Evolutionary conservation across 2,888 invertebrate species (phyloP), one percentile per base, ranked within the genome.

Genomic region (Tromatobia lineatoria): DNA sequence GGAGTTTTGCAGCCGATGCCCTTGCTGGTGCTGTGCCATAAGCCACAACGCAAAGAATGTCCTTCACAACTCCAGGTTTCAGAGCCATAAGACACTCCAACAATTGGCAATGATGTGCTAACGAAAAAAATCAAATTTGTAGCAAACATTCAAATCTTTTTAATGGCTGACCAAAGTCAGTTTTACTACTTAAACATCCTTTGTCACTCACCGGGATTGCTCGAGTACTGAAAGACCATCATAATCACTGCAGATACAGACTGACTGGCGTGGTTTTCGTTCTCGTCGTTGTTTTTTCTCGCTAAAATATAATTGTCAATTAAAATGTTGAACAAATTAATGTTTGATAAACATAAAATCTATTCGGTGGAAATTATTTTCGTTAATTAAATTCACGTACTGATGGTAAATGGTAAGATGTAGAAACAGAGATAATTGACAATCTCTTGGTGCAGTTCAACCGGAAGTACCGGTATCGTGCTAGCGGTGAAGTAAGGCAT

Each of bases 161-260:
- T 18, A 2, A n/a, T 20, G 80, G 73, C 82, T 66, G 81, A 74
- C 57, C 8, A 66, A 29, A 71, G 13, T 47, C 8, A 10, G 20
- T 47, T n/a, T 69, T 67, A 81, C 80, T 64, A 78, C 74, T 81
- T 64, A 3, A 6, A 15, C 13, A 34, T 15, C 13, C 50, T 50
- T 61, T 59, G n/a, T 11, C 45, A 91, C 92, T 90, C 93, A 98
- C 98, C 97, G 90, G 98, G 97, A 94, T 98, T 98, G 86, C 96
- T 97, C 0, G 99, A 98, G 93, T 99, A 99, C 93, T 99, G 99
- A 92, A 99, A 97, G 42, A 99, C 97, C 96, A 99, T 97, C 98
- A 99, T 99, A 82, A 99, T 96, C 78, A 99, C 98, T 50, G 99
- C 97, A 0, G 98, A 97, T 4, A 98, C 97, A 2, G 97, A 97